A percentile compares a stretch with the other conserved stretches of the same genome.
Conservation (phyloP, 2,888 invertebrate species). For the Torymus texanus region DNA sequence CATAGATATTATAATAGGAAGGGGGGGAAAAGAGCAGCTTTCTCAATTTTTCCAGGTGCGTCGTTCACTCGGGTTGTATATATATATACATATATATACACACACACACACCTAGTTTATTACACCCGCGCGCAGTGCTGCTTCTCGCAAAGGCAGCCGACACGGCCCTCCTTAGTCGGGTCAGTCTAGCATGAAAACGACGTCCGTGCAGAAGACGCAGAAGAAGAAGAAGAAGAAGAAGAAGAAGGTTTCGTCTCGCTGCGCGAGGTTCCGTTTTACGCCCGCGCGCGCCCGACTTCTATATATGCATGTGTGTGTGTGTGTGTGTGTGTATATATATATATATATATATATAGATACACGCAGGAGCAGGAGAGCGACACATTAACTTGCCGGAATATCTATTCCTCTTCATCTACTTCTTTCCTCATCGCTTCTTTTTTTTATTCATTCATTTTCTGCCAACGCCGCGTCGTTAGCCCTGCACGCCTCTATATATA, state of each 20-base stretch:
- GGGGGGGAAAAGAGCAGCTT: not conserved
- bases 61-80: not conserved
- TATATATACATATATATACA: too few species aligned
- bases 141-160: not conserved
- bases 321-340: too few species aligned
- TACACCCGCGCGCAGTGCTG: slow-evolving; percentile 6
- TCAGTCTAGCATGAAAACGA: slow-evolving; percentile 56
- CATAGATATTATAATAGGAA: too few species aligned
- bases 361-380: not conserved
- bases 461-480: slow-evolving; percentile 12
- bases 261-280: slow-evolving; percentile 51
- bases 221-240: slow-evolving; percentile 5
- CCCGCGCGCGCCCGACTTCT: slow-evolving; percentile 14
- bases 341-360: not conserved
- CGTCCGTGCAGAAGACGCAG: slow-evolving; percentile 41
- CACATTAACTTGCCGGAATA: slow-evolving; percentile 1
- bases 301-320: too few species aligned
- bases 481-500: not conserved
- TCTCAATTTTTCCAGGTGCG: slow-evolving; percentile 43
- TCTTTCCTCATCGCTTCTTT: not conserved
- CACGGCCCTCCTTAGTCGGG: slow-evolving; percentile 36
- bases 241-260: slow-evolving; percentile 47
- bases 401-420: slow-evolving; percentile 19
- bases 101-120: slow-evolving; percentile 50
- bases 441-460: slow-evolving; percentile 1